These are phyloP conservation scores for Exephanes ischioxanthus DNA, from an alignment of 2,888 invertebrate species.

Conservation along the genomic window DNA sequence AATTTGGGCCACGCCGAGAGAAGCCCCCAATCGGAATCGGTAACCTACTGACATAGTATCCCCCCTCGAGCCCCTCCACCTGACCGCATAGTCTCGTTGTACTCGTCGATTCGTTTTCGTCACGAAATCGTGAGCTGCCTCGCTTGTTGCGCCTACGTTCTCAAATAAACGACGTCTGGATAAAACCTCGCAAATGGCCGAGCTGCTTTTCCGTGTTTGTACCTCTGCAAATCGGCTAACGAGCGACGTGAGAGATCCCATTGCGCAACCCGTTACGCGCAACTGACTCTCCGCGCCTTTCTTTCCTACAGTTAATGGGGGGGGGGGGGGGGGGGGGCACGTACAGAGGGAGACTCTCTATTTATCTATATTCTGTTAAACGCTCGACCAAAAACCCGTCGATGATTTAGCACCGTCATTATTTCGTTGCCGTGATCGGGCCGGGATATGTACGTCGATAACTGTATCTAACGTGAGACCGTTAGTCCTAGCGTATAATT, in stretches of 20 bases:
- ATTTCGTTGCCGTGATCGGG: background rate
- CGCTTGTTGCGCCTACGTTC: conserved; percentile 21
- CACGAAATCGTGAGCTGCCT: conserved; percentile 70
- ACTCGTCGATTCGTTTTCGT: conserved; percentile 59
- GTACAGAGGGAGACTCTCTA: conserved; percentile 10
- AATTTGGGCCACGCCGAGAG: conserved; percentile 75
- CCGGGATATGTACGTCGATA: background rate
- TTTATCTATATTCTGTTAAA: background rate
- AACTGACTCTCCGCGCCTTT: conserved; percentile 48
- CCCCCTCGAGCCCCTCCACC: conserved; percentile 43
- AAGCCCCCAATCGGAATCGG: conserved; percentile 77
- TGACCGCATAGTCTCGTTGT: conserved; percentile 10
- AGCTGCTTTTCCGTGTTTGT: conserved; percentile 9
- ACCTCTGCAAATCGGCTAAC: background rate
- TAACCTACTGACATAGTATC: conserved; percentile 77
- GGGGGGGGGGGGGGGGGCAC: background rate
- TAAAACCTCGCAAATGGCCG: conserved; percentile 25
- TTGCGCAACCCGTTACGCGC: conserved; percentile 64
- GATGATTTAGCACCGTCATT: conserved; percentile 4
- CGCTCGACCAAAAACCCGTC: background rate
- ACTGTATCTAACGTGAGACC: background rate
- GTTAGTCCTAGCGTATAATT: background rate
- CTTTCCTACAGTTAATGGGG: conserved; percentile 26
- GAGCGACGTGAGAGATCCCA: conserved; percentile 25
- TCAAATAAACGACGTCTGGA: conserved; percentile 10